A percentile compares a stretch with the other conserved stretches of the same genome.
Conservation (phyloP, 2,888 invertebrate species). For the Gymnocheta viridis region DNA sequence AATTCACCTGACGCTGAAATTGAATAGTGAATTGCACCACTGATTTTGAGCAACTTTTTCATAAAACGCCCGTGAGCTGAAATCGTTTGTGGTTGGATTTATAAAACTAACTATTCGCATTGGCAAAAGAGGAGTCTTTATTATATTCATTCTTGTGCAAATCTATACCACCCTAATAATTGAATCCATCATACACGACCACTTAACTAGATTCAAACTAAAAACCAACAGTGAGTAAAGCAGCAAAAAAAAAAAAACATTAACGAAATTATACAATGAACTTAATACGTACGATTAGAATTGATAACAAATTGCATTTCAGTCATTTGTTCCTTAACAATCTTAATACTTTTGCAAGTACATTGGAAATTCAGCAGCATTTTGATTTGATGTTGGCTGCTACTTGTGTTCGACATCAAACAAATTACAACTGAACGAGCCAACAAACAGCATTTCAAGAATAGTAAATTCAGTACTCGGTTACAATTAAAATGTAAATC, state of each 20-base stretch:
- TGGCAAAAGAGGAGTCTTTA: not conserved
- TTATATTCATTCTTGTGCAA: not conserved
- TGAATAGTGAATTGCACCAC: no score
- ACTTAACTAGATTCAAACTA: not conserved
- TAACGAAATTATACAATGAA: constrained; percentile 34
- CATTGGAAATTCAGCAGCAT: constrained; percentile 7
- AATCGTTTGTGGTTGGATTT: no score
- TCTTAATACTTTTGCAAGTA: constrained; percentile 1
- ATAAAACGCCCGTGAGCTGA: no score
- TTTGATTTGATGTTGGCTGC: not conserved
- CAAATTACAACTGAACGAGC: not conserved
- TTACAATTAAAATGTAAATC: constrained; percentile 51
- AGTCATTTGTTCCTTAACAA: constrained; percentile 18
- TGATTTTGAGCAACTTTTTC: no score
- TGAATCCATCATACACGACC: constrained; percentile 8
- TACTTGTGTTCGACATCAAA: constrained; percentile 13
- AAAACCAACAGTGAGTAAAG: not conserved
- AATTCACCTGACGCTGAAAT: no score
- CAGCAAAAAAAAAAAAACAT: not conserved
- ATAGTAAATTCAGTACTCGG: not conserved
- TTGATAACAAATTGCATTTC: constrained; percentile 57
- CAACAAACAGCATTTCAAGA: not conserved
- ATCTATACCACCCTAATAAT: constrained; percentile 1
- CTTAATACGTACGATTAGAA: constrained; percentile 50
- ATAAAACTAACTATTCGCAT: no score